A percentile compares a stretch with the other conserved stretches of the same genome.
Conservation (phyloP, 2,113 vertebrate species). For the Myodes glareolus region DNA sequence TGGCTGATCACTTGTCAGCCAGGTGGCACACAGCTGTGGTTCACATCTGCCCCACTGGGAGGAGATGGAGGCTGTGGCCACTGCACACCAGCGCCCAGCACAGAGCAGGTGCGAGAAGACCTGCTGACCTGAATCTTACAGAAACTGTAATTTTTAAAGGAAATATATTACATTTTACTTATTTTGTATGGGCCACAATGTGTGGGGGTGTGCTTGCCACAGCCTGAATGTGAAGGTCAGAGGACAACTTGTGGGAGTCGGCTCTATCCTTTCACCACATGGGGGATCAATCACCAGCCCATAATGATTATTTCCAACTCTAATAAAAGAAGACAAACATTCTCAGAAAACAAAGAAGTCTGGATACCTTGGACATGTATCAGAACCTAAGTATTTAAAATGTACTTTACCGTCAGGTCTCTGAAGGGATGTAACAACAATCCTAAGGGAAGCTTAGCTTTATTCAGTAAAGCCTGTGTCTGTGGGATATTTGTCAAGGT, state of each 20-base stretch:
- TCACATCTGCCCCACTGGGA: neutral
- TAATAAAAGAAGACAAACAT: slow-evolving; percentile 30
- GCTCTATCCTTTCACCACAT: neutral
- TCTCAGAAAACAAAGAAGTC: neutral
- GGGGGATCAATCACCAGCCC: neutral
- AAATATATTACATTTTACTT: neutral
- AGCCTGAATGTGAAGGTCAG: neutral
- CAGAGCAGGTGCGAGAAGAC: neutral
- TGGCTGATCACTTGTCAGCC: neutral
- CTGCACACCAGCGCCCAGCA: too few relatives aligned
- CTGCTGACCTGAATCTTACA: neutral
- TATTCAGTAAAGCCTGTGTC: slow-evolving; percentile 95
- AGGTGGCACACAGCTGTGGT: neutral
- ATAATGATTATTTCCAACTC: slow-evolving; percentile 50
- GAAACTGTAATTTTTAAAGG: neutral
- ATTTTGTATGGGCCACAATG: neutral
- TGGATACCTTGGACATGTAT: neutral
- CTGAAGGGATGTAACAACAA: slow-evolving; percentile 97
- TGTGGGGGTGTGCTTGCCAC: neutral
- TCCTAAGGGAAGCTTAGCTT: slow-evolving; percentile 97
- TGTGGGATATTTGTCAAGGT: slow-evolving; percentile 96
- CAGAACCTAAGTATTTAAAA: neutral
- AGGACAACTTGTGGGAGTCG: too few relatives aligned
- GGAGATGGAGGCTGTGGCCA: neutral
- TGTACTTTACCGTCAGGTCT: slow-evolving; percentile 93